Evolutionary conservation across 2,888 invertebrate species (phyloP), one percentile per base, ranked within the genome.

Genomic region (Cotesia congregata): DNA sequence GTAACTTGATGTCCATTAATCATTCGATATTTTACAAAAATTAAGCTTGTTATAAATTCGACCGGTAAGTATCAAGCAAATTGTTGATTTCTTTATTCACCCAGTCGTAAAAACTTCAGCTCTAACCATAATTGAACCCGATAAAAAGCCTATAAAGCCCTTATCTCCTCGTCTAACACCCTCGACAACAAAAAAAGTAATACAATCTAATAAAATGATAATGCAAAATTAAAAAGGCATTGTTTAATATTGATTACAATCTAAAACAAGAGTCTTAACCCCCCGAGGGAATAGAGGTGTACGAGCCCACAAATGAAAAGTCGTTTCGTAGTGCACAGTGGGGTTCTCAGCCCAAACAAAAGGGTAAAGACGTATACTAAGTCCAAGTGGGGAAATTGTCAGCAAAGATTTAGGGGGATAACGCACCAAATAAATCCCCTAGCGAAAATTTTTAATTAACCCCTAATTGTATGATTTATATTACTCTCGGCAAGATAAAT

Each of bases 181-280:
- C 50, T 12, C 50, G 6, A 5, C 61, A 15, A 65, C 39, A 20
- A 74, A 74, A 67, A 67, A 17, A 74, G 30, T 38, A 17, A 20
- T 50, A n/a, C 65, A 60, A 17, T 20, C 67, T 38, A 59, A 17
- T 30, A 40, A 61, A 74, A 68, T 67, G 61, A 74, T 17, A 9
- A 59, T 68, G 61, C 60, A 74, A 60, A 74, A 67, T 68, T 67
- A 68, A 61, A 67, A 61, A 15, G 20, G 6, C 17, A 50, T 64
- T 50, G 64, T 72, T 40, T 68, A 4, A 62, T 62, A 72, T 65
- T 72, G 72, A 72, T 72, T 65, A 41, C 50, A 72, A 72, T 72
- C 72, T 20, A 39, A 72, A 72, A 72, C 65, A 72, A 72, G 72
- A 65, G 64, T 64, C 50, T 72, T 72, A 72, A 72, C 72, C 72